Evolutionary conservation across 1,140 invertebrate species (phyloP).

Genomic region (Cyphomyrmex costatus): DNA sequence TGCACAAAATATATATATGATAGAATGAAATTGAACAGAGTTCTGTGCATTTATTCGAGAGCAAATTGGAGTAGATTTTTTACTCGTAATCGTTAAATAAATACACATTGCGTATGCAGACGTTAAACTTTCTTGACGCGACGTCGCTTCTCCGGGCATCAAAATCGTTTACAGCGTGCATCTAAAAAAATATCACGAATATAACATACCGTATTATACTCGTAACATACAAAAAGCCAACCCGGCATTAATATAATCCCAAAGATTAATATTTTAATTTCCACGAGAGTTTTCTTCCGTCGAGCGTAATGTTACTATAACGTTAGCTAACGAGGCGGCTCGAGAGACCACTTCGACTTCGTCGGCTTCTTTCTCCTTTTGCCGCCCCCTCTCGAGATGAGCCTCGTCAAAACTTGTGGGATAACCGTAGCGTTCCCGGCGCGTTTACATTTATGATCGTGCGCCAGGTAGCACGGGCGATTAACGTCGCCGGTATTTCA

Average conservation of each 20-base stretch:
- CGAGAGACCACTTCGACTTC: conserved; percentile 2
- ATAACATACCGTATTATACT: not conserved
- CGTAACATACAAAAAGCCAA: not conserved
- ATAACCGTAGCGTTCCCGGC: conserved; percentile 42
- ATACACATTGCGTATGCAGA: conserved; percentile 8
- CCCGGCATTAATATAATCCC: not conserved
- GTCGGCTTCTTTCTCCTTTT: not conserved
- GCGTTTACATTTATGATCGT: conserved; percentile 60
- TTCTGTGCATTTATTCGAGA: not conserved
- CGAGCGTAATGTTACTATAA: not conserved
- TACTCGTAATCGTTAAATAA: not conserved
- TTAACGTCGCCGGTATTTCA: conserved; percentile 64
- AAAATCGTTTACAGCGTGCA: not conserved
- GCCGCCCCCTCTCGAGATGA: not conserved
- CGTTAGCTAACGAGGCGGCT: conserved; percentile 20
- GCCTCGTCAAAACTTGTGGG: conserved; percentile 38
- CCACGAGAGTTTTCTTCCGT: not conserved
- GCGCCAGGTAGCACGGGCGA: conserved; percentile 46
- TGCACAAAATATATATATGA: not conserved
- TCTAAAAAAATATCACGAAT: not conserved
- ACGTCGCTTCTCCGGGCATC: conserved; percentile 18
- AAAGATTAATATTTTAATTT: conserved; percentile 13
- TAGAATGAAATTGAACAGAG: not conserved
- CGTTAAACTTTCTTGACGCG: conserved; percentile 41
- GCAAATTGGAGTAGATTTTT: not conserved